Conservation (phyloP, 35 echinoderm and acorn worm genomes). For the Chiridota heheva region DNA sequence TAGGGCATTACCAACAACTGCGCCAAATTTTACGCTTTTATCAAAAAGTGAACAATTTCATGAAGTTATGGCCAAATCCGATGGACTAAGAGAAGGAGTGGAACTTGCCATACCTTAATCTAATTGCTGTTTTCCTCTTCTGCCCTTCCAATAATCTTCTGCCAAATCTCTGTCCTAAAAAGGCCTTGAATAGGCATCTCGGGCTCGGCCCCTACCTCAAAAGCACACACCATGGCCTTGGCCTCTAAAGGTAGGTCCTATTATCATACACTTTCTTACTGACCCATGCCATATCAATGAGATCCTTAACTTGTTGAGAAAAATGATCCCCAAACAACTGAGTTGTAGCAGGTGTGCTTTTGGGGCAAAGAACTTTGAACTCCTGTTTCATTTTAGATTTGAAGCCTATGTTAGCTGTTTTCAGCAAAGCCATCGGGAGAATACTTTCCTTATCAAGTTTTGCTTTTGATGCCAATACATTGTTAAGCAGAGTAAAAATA, state of each 20-base stretch:
- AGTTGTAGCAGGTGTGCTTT: not conserved
- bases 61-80: no score
- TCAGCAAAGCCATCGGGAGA: not conserved
- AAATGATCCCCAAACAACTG: not conserved
- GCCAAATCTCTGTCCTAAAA: not conserved
- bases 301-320: not conserved
- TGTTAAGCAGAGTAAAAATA: not conserved
- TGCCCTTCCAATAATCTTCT: not conserved
- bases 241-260: not conserved
- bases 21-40: no score
- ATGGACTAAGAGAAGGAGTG: not conserved
- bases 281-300: not conserved
- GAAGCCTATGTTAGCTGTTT: not conserved
- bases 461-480: not conserved
- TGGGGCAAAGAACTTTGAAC: constrained; percentile 7
- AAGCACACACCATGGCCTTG: not conserved
- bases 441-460: not conserved
- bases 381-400: constrained; percentile 15
- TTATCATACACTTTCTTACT: not conserved
- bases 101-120: not conserved
- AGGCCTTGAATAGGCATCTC: not conserved
- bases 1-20: no score
- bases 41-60: no score
- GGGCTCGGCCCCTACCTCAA: not conserved
- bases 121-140: not conserved